Evolutionary conservation across 2,888 invertebrate species (phyloP), one percentile per base, ranked within the genome.

Genomic region (Pseudococcus longispinus): DNA sequence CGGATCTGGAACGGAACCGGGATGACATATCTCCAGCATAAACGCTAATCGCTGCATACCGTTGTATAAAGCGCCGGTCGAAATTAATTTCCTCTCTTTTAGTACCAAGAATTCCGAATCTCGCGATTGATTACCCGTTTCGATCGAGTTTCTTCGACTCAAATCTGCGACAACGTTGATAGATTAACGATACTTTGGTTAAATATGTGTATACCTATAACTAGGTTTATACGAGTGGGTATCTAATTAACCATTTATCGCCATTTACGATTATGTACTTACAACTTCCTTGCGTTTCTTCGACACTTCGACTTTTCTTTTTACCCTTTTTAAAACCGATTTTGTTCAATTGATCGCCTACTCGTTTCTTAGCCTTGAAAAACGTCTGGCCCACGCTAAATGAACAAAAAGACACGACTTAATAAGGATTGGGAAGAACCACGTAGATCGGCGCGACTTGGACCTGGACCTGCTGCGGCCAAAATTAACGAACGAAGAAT

Each of bases 1-100:
- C 2, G 98, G 95, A 92, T 99, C 99, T 0, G 99, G 99, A 87
- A 99, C 95, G 0, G 96, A 94, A 0, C 99, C 99, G 0, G 99
- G 99, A 88, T 96, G 95, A 89, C 98, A 98, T 13, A 97, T 97
- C 91, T 99, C 99, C 88, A 99, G 91, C 46, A 99, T 92, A 91
- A 99, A 98, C 77, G 95, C 95, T 90, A 99, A 95, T 74, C 98
- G 92, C 55, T 95, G 92, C 92, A 98, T 95, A 11, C 99, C 99
- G n/a, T 95, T 94, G 89, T 94, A 95, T 20, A 99, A 93, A 0
- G 95, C 94, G 77, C 93, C 93, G 0, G 94, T 93, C 26, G 96
- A 94, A 18, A 98, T 96, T 86, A 98, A 91, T 89, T 96, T 94
- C 84, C 98, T 93, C 89, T 98, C 96, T 90, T 97, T 96, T 74